Percentiles rank a stretch among this genome's conserved stretches.
Conservation (phyloP, 1,140 invertebrate species). For the Sinella curviseta region DNA sequence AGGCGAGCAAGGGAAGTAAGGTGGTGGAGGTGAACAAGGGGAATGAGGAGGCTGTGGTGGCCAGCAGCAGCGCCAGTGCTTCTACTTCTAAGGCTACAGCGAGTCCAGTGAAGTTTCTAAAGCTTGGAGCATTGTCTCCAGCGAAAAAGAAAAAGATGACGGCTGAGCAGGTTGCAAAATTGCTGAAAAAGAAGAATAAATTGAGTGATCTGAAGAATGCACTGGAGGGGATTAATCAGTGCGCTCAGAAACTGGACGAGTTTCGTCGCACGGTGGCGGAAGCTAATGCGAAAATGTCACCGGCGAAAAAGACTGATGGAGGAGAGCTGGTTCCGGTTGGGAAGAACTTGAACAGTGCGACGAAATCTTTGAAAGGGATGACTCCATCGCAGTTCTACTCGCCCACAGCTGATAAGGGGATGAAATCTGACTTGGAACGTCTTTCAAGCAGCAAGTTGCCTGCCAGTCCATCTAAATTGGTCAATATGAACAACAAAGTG, state of each 20-base stretch:
- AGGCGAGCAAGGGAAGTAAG: neutral
- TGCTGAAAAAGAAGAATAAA: constrained; percentile 2
- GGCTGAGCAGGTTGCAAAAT: constrained; percentile 1
- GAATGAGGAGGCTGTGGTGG: neutral
- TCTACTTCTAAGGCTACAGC: neutral
- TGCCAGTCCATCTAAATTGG: neutral
- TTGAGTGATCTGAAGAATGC: neutral
- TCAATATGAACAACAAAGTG: constrained; percentile 6
- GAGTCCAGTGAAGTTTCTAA: neutral
- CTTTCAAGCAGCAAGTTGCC: neutral
- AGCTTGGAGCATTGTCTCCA: neutral
- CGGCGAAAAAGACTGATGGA: neutral
- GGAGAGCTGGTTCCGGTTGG: neutral
- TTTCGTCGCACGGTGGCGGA: neutral
- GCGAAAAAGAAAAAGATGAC: constrained; percentile 11
- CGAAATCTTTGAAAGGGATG: neutral
- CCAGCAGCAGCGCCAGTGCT: neutral
- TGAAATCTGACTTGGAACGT: neutral
- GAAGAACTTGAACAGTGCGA: neutral
- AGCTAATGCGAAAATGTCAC: neutral
- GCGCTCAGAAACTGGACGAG: neutral
- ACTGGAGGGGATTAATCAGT: neutral
- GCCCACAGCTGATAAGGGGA: neutral
- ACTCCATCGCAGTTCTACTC: neutral
- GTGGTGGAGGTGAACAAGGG: neutral